These are phyloP conservation scores for Bemisia tabaci DNA, from an alignment of 1,140 invertebrate genomes.

Conservation along the genomic window DNA sequence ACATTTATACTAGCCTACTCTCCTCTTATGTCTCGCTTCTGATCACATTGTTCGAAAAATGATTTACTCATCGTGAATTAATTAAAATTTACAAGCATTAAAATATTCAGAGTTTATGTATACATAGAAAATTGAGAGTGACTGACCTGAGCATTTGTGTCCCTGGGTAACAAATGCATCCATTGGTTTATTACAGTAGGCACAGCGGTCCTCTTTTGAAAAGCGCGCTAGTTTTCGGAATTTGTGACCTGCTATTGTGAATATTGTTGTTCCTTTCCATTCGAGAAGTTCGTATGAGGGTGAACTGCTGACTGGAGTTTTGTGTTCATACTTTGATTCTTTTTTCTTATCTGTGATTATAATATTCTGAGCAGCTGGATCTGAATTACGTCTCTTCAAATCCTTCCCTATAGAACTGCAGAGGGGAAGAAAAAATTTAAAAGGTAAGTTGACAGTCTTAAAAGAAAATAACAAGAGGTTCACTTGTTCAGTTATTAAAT, in stretches of 20 bases:
- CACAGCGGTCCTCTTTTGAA: constrained; percentile 61
- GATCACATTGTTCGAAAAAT: no score
- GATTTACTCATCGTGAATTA: no score
- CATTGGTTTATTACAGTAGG: constrained; percentile 58
- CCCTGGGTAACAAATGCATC: constrained; percentile 67
- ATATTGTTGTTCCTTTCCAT: constrained; percentile 39
- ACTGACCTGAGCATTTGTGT: constrained; percentile 60
- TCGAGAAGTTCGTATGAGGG: constrained; percentile 34
- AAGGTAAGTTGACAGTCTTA: neutral
- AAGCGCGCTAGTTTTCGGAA: constrained; percentile 57
- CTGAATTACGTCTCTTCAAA: constrained; percentile 50
- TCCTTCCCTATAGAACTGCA: constrained; percentile 25
- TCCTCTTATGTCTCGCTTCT: no score
- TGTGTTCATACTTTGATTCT: neutral
- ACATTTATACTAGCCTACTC: no score
- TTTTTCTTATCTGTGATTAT: constrained; percentile 2
- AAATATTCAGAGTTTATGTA: no score
- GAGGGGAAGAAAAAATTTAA: neutral
- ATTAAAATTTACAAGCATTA: no score
- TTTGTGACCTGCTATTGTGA: constrained; percentile 52
- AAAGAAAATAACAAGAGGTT: no score
- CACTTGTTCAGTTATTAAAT: no score
- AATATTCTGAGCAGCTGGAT: constrained; percentile 43
- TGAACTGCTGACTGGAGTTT: constrained; percentile 16
- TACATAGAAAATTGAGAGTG: no score